These are phyloP conservation scores for Pentalonia nigronervosa DNA, from an alignment of 1,140 invertebrate species.

Conservation along the genomic window DNA sequence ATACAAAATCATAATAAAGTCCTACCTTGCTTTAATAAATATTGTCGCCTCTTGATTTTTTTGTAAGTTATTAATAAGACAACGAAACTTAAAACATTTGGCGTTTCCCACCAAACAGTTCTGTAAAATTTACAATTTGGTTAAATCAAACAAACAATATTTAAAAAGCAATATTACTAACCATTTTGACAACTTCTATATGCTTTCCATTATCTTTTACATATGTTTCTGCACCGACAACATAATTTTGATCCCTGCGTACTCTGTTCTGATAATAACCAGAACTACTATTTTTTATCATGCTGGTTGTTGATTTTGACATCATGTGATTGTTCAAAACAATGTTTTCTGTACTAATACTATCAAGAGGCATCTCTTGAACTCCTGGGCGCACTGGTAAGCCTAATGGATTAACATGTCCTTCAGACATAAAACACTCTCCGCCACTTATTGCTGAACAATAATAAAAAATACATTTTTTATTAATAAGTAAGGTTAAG, in stretches of 20 bases:
- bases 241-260: conserved; percentile 36
- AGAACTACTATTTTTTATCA: conserved; percentile 27
- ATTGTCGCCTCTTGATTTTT: conserved; percentile 79
- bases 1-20: background rate
- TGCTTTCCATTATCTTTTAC: conserved; percentile 75
- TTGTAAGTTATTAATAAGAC: conserved; percentile 78
- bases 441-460: conserved; percentile 68
- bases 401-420: conserved; percentile 75
- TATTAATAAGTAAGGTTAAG: background rate
- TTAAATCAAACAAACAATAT: background rate
- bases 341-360: conserved; percentile 30
- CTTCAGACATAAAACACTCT: conserved; percentile 70
- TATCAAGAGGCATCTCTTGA: conserved; percentile 63
- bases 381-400: conserved; percentile 68
- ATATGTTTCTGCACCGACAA: conserved; percentile 68
- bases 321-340: background rate
- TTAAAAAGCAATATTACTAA: conserved; percentile 63
- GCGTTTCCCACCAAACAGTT: conserved; percentile 82
- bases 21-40: conserved; percentile 75
- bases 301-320: background rate
- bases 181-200: conserved; percentile 79
- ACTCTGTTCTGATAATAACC: conserved; percentile 41
- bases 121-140: conserved; percentile 65
- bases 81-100: conserved; percentile 85
- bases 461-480: background rate